Evolutionary conservation across 1,140 invertebrate genomes (phyloP).

Genomic region (Aradophagus sp.): DNA sequence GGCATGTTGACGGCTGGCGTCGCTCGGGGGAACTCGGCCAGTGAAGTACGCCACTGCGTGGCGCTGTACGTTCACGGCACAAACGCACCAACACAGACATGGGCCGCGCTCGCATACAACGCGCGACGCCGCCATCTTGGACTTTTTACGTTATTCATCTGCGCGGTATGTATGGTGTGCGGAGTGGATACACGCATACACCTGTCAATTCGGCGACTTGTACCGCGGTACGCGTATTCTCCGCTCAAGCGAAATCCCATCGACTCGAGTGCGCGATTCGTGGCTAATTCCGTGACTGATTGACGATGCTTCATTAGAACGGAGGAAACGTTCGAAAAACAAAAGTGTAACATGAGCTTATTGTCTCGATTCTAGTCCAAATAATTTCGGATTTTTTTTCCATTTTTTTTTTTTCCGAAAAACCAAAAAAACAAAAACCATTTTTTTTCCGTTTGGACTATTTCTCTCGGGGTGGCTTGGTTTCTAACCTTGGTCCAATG

Average conservation of each 20-base stretch:
- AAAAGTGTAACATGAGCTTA: conserved; percentile 39
- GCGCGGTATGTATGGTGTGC: conserved; percentile 48
- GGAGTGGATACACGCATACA: conserved; percentile 41
- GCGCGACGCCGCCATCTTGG: conserved; percentile 41
- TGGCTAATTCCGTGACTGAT: conserved; percentile 5
- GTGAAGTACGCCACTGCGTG: conserved; percentile 18
- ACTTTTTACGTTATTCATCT: conserved; percentile 51
- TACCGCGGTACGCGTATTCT: conserved; percentile 25
- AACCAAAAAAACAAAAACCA: no score
- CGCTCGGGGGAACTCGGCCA: conserved; percentile 5
- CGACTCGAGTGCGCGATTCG: conserved; percentile 8
- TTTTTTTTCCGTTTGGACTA: no score
- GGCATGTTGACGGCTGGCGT: not conserved
- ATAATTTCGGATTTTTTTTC: conserved; percentile 14
- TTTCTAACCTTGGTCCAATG: no score
- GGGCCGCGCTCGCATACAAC: conserved; percentile 17
- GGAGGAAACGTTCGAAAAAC: conserved; percentile 19
- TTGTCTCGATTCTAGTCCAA: no score
- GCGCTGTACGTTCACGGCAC: conserved; percentile 14
- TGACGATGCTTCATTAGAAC: conserved; percentile 25
- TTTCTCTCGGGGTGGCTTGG: no score
- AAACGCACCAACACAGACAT: conserved; percentile 1
- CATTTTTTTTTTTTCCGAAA: conserved; percentile 32
- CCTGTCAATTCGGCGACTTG: conserved; percentile 39
- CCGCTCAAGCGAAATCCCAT: conserved; percentile 21